These are phyloP conservation scores for Coluber constrictor DNA, from an alignment of 2,797 vertebrate species.

Conservation along the genomic window DNA sequence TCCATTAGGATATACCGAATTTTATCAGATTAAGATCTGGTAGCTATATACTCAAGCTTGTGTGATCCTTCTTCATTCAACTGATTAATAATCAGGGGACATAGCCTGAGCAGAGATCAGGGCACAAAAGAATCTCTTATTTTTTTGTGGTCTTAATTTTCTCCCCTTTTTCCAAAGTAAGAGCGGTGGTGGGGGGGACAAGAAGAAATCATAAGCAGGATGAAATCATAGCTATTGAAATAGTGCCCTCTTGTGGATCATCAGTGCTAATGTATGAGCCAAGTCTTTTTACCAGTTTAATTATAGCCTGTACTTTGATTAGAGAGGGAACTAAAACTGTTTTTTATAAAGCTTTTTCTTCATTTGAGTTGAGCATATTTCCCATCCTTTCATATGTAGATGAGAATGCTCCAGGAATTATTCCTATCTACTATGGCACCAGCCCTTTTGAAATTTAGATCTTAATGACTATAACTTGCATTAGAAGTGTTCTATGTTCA, in stretches of 20 bases:
- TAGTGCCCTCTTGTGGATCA: constrained; percentile 5
- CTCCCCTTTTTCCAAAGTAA: not conserved
- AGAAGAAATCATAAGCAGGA: too few species aligned
- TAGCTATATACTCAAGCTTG: too few species aligned
- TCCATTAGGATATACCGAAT: too few species aligned
- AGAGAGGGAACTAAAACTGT: not conserved
- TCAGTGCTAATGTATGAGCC: not conserved
- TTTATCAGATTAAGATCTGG: too few species aligned
- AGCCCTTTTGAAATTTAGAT: too few species aligned
- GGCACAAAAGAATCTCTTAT: too few species aligned
- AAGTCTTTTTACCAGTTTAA: not conserved
- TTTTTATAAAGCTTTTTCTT: not conserved
- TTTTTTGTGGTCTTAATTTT: not conserved
- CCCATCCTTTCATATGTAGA: not conserved
- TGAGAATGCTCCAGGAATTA: not conserved
- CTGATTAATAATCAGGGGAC: too few species aligned
- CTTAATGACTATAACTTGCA: not conserved
- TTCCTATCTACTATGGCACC: not conserved
- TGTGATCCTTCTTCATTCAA: too few species aligned
- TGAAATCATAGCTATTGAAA: not conserved
- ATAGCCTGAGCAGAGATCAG: too few species aligned
- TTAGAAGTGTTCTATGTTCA: not conserved
- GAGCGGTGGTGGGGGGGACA: too few species aligned
- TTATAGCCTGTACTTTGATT: not conserved
- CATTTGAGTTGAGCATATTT: not conserved